Base-by-base conservation (phyloP, 2,797 vertebrate genomes). In the Babyrousa celebensis region DNA sequence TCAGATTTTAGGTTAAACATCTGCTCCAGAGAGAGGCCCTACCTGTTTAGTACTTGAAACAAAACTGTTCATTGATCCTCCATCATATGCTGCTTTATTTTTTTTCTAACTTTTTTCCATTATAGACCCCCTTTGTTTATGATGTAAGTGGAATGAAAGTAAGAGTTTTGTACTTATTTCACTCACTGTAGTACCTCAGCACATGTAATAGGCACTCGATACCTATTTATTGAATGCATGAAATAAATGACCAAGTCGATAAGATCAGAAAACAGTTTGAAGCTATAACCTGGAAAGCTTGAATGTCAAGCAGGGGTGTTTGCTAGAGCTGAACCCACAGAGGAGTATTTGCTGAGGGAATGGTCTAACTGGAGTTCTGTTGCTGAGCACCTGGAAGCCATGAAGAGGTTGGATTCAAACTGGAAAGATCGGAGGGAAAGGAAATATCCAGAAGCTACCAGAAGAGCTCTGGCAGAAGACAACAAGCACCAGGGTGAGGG, bases 331-430 rank as follows among this genome's bases (percentile, higher is more conserved):
- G 11, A 2, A 18, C 8, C 21, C 2, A 0, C 6, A 4, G 23
- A 52, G 3, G n/a, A 3, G 1, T 0, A 12, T 23, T 77, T 12
- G 10, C 27, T 0, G 0, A 20, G 29, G 15, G 15, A 83, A n/a
- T 14, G 1, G 3, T 5, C 20, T 74, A 25, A 52, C 10, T 16
- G 21, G 25, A 65, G 32, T 54, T 75, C 40, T 84, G 17, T 43
- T 90, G 82, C 65, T 91, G 36, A 78, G 54, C 27, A 36, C 2
- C 16, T 60, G 10, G 56, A 3, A 90, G 8, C 16, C 1, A 3
- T 67, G 3, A 70, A 21, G 17, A 83, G 5, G 5, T 7, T 40
- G 14, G 21, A 48, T 63, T 89, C 1, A 54, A 83, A 32, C 29
- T 71, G 5, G 7, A 18, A 79, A n/a, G 7, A 48, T 11, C 4